These are phyloP conservation scores for Neostethus bicornis DNA, from an alignment of 2,797 vertebrate species.

Conservation along the genomic window DNA sequence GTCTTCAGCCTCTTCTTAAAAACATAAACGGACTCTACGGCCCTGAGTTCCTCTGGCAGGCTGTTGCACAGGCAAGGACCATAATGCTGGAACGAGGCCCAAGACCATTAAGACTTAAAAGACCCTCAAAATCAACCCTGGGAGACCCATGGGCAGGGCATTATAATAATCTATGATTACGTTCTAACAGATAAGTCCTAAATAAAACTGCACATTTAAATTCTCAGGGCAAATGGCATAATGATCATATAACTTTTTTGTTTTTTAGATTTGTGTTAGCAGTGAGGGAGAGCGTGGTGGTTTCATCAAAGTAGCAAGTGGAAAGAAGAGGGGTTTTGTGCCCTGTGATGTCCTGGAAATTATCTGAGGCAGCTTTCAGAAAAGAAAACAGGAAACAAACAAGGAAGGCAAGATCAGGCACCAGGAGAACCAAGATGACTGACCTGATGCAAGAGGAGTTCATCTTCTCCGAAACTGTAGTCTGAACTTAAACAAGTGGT, in stretches of 20 bases:
- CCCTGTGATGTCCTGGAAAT: conserved; percentile 90
- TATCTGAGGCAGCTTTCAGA: conserved; percentile 77
- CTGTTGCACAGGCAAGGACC: no score
- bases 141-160: no score
- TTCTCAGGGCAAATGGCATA: background rate
- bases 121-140: no score
- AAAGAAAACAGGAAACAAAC: conserved; percentile 41
- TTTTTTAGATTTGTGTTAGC: conserved; percentile 89
- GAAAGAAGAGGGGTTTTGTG: conserved; percentile 93
- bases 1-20: no score
- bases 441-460: conserved; percentile 2
- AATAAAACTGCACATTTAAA: no score
- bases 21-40: no score
- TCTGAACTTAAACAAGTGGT: conserved; percentile 1
- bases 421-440: conserved; percentile 18
- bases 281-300: conserved; percentile 86
- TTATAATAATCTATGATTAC: no score
- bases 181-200: no score
- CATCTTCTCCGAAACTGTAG: conserved; percentile 11
- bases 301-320: conserved; percentile 91
- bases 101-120: no score
- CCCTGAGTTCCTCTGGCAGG: no score
- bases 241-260: background rate
- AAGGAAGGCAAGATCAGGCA: conserved; percentile 9
- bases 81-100: no score